Percentiles rank a stretch among this genome's conserved stretches.
These are phyloP conservation scores for Phyllostomus hastatus DNA, from an alignment of 2,113 vertebrate genomes.

Conservation along the genomic window DNA sequence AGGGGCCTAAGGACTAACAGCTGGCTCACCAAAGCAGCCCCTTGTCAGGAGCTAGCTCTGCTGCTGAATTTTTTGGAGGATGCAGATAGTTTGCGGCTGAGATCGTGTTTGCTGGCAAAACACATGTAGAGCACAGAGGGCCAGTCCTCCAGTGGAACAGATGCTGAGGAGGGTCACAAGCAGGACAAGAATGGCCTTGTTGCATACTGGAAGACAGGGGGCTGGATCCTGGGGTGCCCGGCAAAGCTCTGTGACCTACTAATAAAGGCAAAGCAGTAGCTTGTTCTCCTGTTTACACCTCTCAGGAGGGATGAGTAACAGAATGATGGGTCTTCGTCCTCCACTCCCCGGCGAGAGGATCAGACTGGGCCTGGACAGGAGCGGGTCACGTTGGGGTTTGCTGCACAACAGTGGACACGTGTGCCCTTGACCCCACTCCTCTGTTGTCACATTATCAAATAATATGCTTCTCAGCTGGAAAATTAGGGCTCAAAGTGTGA, in stretches of 20 bases:
- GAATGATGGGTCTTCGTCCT: neutral
- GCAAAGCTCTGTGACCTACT: neutral
- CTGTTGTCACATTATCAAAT: neutral
- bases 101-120: conserved; percentile 62
- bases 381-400: neutral
- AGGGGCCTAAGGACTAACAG: neutral
- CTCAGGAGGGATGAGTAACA: neutral
- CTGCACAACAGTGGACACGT: neutral
- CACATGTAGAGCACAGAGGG: neutral
- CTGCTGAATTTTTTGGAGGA: neutral
- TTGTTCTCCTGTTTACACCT: neutral
- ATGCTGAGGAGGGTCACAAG: neutral
- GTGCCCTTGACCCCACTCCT: neutral
- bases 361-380: neutral
- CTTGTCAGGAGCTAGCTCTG: neutral
- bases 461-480: conserved; percentile 19
- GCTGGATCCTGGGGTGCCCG: neutral
- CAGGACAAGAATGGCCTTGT: neutral
- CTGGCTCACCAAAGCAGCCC: neutral
- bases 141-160: neutral
- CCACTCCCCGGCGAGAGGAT: neutral
- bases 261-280: conserved; percentile 18
- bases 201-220: neutral
- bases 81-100: neutral
- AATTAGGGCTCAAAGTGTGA: conserved; percentile 23